Base-by-base conservation (phyloP, 2,797 vertebrate species). In the Epinephelus awoara region DNA sequence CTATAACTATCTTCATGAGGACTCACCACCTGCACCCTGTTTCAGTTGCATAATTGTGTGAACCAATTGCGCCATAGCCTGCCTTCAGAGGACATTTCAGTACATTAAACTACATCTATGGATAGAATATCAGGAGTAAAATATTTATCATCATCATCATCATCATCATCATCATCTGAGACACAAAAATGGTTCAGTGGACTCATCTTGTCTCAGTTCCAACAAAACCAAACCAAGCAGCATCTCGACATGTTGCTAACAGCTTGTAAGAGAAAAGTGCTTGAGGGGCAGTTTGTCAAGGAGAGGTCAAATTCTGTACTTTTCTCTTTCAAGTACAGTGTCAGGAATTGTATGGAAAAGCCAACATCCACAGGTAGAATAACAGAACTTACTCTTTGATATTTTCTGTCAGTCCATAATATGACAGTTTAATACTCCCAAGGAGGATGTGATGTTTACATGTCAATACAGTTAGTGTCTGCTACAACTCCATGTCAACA, bases 31-130 rank as follows among this genome's bases (percentile, higher is more conserved):
- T 59, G 10, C 15, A 21, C 7, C 42, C 40, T 50, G 23, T 47
- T 75, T 55, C 21, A n/a, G 21, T 0, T 51, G 6, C 27, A 68
- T 65, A 49, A 55, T 2, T 67, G 40, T 79, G 72, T 80, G 54
- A 83, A 81, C 54, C 14, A 15, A n/a, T 18, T 38, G 15, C 27
- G 38, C 27, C 15, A 49, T n/a, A 62, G 34, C 4, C 67, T 46
- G 59, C 50, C 67, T n/a, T 42, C 38, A 42, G 49, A 72, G 56
- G 63, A 76, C 68, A 70, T 75, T 56, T 82, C 54, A 63, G 40
- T 57, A 44, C 2, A 71, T 59, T 55, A 40, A 64, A 57, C 17
- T 38, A 21, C 5, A 78, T 46, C 25, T 55, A 19, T 44, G 51
- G 14, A 74, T 70, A 38, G 61, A 40, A 34, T 1, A 6, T 47